Conservation (phyloP, 1,140 invertebrate species). For the Lepidotrigona ventralis region DNA sequence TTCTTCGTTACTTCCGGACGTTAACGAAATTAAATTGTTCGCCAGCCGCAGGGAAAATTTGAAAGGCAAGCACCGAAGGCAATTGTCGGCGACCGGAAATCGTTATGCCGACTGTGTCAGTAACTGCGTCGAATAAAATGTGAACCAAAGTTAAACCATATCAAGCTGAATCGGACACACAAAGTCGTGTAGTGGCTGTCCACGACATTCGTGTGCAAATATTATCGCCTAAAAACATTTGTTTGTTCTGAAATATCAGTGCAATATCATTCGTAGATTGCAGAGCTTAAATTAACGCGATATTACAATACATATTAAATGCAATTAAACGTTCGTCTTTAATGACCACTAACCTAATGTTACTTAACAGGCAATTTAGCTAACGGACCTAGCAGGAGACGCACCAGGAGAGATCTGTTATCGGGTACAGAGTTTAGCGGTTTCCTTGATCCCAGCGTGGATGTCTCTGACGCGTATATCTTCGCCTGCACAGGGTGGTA, state of each 20-base stretch:
- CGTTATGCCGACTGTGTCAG: constrained; percentile 61
- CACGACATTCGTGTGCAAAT: constrained; percentile 28
- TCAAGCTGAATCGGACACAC: constrained; percentile 66
- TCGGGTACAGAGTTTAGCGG: constrained; percentile 43
- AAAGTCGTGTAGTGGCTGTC: constrained; percentile 34
- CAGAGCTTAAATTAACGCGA: too few species aligned
- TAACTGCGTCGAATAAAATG: constrained; percentile 69
- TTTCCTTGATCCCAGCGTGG: constrained; percentile 48
- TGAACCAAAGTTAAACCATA: constrained; percentile 69
- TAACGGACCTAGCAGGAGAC: constrained; percentile 12
- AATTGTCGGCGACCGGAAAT: constrained; percentile 46
- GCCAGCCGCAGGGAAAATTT: constrained; percentile 16
- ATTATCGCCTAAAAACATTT: constrained; percentile 27
- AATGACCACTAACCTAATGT: background rate
- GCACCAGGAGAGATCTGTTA: constrained; percentile 37
- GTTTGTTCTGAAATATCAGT: background rate
- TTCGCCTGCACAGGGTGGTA: constrained; percentile 36
- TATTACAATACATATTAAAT: background rate
- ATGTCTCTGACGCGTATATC: constrained; percentile 54
- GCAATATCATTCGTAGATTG: background rate
- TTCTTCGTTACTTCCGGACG: background rate
- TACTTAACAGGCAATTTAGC: constrained; percentile 15
- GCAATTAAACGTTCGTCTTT: background rate
- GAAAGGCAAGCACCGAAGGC: constrained; percentile 19
- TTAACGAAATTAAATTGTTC: background rate